Evolutionary conservation across 1,140 invertebrate genomes (phyloP).

Genomic region (Dendroctonus ponderosae): DNA sequence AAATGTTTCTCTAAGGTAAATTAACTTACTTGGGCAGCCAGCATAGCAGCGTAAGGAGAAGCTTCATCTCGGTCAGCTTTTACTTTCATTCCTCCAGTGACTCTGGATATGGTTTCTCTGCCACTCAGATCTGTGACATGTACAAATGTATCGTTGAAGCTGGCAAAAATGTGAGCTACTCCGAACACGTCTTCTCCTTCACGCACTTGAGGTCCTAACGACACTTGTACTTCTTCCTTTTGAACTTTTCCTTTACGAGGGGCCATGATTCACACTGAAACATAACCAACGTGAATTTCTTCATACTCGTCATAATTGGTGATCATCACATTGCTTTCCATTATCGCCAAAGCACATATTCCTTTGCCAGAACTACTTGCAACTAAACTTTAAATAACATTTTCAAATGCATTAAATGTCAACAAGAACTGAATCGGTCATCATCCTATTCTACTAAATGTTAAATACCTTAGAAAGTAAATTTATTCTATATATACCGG

Average conservation of each 20-base stretch:
- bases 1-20: background rate
- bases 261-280: slow-evolving; percentile 70
- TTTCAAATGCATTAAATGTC: too few relatives aligned
- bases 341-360: too few relatives aligned
- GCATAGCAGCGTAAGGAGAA: slow-evolving; percentile 99
- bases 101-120: slow-evolving; percentile 96
- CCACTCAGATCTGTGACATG: slow-evolving; percentile 99
- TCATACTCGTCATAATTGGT: too few relatives aligned
- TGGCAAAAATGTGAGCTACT: slow-evolving; percentile 99
- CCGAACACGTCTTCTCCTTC: slow-evolving; percentile 98
- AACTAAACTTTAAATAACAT: too few relatives aligned
- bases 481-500: too few relatives aligned
- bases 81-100: slow-evolving; percentile 99
- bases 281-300: too few relatives aligned
- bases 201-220: slow-evolving; percentile 93
- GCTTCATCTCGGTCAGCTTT: slow-evolving; percentile 99
- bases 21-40: slow-evolving; percentile 88
- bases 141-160: slow-evolving; percentile 99
- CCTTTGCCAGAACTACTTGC: too few relatives aligned
- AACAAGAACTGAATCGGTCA: too few relatives aligned
- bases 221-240: slow-evolving; percentile 95
- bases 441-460: too few relatives aligned
- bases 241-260: slow-evolving; percentile 95
- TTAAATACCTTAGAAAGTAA: too few relatives aligned
- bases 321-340: too few relatives aligned